Evolutionary conservation across 2,888 invertebrate genomes (phyloP).

Genomic region (Dolichopus griseipennis): DNA sequence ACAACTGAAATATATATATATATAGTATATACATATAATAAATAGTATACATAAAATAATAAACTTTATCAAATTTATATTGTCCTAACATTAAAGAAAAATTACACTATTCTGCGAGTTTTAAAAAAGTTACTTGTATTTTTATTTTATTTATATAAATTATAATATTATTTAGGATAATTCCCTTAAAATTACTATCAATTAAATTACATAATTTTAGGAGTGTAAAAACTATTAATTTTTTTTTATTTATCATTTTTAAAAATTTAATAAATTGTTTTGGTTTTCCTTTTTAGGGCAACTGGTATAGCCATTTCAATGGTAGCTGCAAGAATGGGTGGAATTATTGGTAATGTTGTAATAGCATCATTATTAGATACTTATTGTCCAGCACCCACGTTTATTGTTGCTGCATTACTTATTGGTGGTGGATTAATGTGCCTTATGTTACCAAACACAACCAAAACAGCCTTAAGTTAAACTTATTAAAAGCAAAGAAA

Average conservation of each 20-base stretch:
- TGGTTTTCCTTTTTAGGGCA: constrained; percentile 51
- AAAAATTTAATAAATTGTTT: not conserved
- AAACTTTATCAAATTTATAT: too few relatives aligned
- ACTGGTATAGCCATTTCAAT: constrained; percentile 86
- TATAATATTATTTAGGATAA: too few relatives aligned
- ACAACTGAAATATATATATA: too few relatives aligned
- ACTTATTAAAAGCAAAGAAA: not conserved
- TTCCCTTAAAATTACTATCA: too few relatives aligned
- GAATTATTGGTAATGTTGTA: constrained; percentile 65
- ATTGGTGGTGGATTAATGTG: constrained; percentile 82
- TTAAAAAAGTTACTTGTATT: too few relatives aligned
- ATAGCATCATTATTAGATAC: constrained; percentile 80
- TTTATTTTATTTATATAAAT: too few relatives aligned
- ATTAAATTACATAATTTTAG: too few relatives aligned
- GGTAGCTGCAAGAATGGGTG: constrained; percentile 82
- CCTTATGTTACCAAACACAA: constrained; percentile 82
- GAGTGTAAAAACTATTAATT: not conserved
- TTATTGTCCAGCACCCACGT: constrained; percentile 86
- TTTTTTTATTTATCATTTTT: not conserved
- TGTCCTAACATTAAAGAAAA: too few relatives aligned
- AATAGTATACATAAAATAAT: too few relatives aligned
- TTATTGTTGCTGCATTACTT: constrained; percentile 77
- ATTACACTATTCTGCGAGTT: too few relatives aligned
- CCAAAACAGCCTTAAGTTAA: constrained; percentile 57
- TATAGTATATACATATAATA: too few relatives aligned